phyloP scores from a whole-genome alignment of 2,888 invertebrate genomes.

The Neria commutata region DNA sequence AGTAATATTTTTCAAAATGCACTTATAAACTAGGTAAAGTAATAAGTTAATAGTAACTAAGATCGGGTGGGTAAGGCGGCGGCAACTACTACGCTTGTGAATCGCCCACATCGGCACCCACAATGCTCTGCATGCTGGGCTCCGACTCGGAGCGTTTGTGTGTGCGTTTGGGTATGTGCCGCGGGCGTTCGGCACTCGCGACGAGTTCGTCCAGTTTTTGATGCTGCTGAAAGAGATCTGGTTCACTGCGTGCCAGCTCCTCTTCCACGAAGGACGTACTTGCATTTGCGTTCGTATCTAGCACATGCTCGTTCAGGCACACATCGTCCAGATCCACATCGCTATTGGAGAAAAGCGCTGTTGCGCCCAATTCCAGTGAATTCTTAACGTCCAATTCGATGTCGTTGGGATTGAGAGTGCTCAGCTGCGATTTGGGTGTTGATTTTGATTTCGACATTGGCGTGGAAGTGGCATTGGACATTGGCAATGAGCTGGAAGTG shows the following conservation, averaged over 20 bases:
- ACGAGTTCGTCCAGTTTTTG: constrained; percentile 26
- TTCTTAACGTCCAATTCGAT: constrained; percentile 54
- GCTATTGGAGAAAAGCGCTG: constrained; percentile 85
- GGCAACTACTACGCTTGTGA: constrained; percentile 38
- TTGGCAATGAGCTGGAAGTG: constrained; percentile 12
- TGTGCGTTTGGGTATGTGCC: constrained; percentile 46
- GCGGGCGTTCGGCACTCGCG: constrained; percentile 35
- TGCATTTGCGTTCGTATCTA: constrained; percentile 53
- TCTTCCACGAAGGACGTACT: constrained; percentile 52
- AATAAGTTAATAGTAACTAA: not conserved
- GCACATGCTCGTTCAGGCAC: constrained; percentile 77
- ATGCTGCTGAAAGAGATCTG: constrained; percentile 51
- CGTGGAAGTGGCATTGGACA: constrained; percentile 41
- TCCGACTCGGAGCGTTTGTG: constrained; percentile 62
- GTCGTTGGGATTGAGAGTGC: constrained; percentile 31
- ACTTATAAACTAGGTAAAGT: not conserved
- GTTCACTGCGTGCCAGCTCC: constrained; percentile 59
- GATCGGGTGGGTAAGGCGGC: too few species aligned
- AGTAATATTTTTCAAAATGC: not conserved
- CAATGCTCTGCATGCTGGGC: constrained; percentile 55
- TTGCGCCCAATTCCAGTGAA: constrained; percentile 68
- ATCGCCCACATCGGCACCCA: constrained; percentile 36
- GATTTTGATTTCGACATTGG: constrained; percentile 33
- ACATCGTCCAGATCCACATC: constrained; percentile 83
- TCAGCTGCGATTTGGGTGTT: not conserved